A percentile compares a stretch with the other conserved stretches of the same genome.
Evolutionary conservation across 2,797 vertebrate genomes (phyloP).

Genomic region (Silurus aristotelis): DNA sequence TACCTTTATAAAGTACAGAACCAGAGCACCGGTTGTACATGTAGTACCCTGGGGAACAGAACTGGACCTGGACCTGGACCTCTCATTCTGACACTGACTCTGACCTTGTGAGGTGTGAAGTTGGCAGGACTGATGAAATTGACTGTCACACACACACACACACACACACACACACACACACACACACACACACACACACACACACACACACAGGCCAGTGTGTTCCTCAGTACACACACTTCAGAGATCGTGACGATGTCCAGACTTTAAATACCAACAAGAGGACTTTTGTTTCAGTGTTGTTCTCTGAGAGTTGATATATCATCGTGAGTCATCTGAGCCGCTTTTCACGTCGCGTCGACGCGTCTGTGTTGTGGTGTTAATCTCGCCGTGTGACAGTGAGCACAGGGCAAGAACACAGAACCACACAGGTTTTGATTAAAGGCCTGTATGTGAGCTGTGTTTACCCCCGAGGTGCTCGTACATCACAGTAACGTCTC

Average conservation of each 20-base stretch:
- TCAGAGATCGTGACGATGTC: no score
- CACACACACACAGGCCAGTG: no score
- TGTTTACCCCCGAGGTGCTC: conserved; percentile 10
- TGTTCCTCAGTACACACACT: no score
- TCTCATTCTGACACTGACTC: background rate
- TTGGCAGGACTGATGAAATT: background rate
- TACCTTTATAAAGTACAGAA: background rate
- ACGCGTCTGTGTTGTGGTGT: background rate
- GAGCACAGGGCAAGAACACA: background rate
- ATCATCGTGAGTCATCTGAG: background rate
- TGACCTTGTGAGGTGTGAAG: background rate
- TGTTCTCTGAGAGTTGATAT: background rate
- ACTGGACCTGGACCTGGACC: background rate
- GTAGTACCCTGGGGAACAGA: background rate
- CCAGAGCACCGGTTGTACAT: background rate
- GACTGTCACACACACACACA: background rate
- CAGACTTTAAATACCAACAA: background rate
- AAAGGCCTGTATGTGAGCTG: background rate
- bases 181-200: no score
- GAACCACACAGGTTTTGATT: background rate
- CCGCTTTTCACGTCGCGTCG: background rate
- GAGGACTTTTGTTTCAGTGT: background rate
- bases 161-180: no score
- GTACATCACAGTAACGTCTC: background rate
- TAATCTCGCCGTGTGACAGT: conserved; percentile 8